Evolutionary conservation across 2,113 vertebrate genomes (phyloP).

Genomic region (Galbula dea): DNA sequence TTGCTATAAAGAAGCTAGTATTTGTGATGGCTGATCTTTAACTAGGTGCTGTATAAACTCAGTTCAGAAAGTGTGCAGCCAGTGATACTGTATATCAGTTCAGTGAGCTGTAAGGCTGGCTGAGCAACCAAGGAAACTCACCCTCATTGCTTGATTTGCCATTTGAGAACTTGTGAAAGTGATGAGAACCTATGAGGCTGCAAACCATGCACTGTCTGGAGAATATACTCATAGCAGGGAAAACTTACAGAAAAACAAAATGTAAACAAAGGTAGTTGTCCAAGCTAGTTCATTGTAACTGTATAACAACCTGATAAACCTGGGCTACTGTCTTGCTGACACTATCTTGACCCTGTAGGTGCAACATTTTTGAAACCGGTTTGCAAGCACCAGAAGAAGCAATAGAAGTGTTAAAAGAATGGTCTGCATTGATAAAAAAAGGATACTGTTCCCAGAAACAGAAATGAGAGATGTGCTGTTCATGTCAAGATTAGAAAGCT

Average conservation of each 20-base stretch:
- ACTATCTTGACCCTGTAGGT: background rate
- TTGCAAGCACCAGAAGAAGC: background rate
- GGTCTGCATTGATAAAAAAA: background rate
- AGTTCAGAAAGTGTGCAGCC: background rate
- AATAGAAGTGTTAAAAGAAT: background rate
- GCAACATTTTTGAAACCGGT: background rate
- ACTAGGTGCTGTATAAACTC: background rate
- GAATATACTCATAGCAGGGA: background rate
- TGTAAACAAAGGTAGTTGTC: no score
- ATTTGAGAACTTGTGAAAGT: background rate
- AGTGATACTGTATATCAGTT: background rate
- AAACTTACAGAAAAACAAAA: background rate
- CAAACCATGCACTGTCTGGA: background rate
- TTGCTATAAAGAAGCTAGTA: background rate
- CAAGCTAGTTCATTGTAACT: background rate
- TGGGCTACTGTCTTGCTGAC: background rate
- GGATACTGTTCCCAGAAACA: background rate
- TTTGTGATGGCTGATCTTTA: background rate
- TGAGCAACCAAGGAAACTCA: background rate
- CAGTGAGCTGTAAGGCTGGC: background rate
- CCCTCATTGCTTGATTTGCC: background rate
- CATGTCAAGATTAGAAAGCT: background rate
- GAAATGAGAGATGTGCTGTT: background rate
- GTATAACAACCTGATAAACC: background rate
- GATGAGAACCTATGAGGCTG: background rate